Conservation (phyloP, 2,113 vertebrate species). For the Malurus alboscapulatus region DNA sequence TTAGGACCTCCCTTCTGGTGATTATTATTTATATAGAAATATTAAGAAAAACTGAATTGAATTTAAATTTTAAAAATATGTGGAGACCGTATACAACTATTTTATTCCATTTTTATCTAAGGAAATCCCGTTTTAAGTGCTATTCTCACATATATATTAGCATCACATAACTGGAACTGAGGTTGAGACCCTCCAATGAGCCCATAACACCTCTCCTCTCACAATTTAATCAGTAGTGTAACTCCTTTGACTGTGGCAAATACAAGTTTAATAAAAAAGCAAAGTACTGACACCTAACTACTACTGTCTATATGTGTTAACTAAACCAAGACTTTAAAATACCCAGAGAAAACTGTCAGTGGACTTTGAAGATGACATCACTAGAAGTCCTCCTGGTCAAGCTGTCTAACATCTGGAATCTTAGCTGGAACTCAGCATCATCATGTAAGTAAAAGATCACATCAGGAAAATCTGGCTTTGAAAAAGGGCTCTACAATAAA, state of each 20-base stretch:
- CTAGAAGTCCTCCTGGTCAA: background rate
- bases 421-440: background rate
- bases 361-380: background rate
- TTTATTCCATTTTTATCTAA: background rate
- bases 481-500: background rate
- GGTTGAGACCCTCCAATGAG: background rate
- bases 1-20: background rate
- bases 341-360: background rate
- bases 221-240: background rate
- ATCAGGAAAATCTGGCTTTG: background rate
- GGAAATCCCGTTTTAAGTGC: background rate
- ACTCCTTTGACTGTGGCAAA: background rate
- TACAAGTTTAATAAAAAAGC: background rate
- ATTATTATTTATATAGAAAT: background rate
- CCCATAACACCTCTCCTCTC: background rate
- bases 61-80: background rate
- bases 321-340: background rate
- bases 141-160: background rate
- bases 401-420: background rate
- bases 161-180: background rate
- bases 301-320: background rate
- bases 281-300: background rate
- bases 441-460: background rate
- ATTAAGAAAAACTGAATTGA: background rate
- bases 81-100: background rate